A percentile compares a stretch with the other conserved stretches of the same genome.
Evolutionary conservation across 2,797 vertebrate species (phyloP).

Genomic region (Artibeus jamaicensis): DNA sequence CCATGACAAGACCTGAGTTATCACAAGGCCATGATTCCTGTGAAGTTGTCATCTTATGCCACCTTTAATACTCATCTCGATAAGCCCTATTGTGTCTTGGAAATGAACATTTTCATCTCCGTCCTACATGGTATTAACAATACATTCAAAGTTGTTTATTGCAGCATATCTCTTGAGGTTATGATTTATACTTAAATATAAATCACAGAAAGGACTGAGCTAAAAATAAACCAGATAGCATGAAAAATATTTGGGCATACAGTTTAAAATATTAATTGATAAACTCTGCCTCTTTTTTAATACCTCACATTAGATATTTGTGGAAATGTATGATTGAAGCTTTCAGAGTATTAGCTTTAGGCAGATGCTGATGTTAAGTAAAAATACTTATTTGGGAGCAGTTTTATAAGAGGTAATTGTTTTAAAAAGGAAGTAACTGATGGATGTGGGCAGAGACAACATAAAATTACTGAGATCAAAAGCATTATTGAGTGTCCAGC

Average conservation of each 20-base stretch:
- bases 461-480: not conserved
- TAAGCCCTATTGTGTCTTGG: not conserved
- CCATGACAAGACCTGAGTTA: not conserved
- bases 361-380: not conserved
- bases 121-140: not conserved
- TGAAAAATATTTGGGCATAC: not conserved
- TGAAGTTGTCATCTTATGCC: not conserved
- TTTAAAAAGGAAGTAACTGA: not conserved
- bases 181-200: conserved; percentile 14
- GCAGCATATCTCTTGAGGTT: not conserved
- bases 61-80: not conserved
- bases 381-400: conserved; percentile 6
- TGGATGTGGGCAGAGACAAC: not conserved
- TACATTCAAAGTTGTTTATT: not conserved
- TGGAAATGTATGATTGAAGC: not conserved
- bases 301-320: not conserved
- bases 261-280: conserved; percentile 10
- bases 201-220: not conserved
- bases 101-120: conserved; percentile 17
- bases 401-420: not conserved
- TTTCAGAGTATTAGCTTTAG: conserved; percentile 21
- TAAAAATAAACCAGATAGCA: conserved; percentile 28
- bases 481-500: not conserved
- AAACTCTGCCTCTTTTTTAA: conserved; percentile 24
- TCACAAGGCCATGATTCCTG: not conserved